Evolutionary conservation across 2,888 invertebrate genomes (phyloP).

Genomic region (Agonopterix alstromeriana): DNA sequence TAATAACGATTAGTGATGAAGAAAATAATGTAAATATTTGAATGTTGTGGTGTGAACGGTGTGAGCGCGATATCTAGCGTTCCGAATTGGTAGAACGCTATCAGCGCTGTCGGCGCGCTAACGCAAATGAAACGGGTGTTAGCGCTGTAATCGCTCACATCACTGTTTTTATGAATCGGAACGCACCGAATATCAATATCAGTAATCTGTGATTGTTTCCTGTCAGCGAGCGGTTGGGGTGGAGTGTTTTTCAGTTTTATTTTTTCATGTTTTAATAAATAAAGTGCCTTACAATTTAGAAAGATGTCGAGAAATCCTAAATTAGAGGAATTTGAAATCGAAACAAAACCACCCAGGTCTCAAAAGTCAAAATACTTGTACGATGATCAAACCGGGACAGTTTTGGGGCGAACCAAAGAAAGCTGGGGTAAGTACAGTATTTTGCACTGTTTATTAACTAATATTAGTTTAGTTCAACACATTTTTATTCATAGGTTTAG

Average conservation of each 20-base stretch:
- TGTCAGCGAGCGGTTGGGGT: neutral
- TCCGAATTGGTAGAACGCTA: too few relatives aligned
- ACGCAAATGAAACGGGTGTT: too few relatives aligned
- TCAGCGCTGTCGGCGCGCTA: too few relatives aligned
- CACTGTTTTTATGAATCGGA: too few relatives aligned
- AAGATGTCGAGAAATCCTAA: conserved; percentile 48
- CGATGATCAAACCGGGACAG: conserved; percentile 55
- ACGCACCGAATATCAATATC: too few relatives aligned
- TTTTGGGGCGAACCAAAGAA: conserved; percentile 65
- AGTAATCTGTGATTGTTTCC: too few relatives aligned
- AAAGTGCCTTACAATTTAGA: conserved; percentile 15
- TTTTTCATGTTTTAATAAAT: conserved; percentile 1
- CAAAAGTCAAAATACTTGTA: conserved; percentile 37
- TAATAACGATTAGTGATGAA: too few relatives aligned
- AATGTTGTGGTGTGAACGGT: too few relatives aligned
- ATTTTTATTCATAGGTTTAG: too few relatives aligned
- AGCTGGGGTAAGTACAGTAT: conserved; percentile 70
- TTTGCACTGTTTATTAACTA: neutral
- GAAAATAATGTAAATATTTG: too few relatives aligned
- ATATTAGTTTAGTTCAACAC: conserved; percentile 8
- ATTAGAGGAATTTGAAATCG: conserved; percentile 57
- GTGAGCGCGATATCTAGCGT: too few relatives aligned
- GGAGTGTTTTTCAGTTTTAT: conserved; percentile 15
- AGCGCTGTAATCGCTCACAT: too few relatives aligned
- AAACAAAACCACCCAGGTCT: conserved; percentile 36